Base-by-base conservation (phyloP, 2,113 vertebrate species). In the Lethenteron reissneri region DNA sequence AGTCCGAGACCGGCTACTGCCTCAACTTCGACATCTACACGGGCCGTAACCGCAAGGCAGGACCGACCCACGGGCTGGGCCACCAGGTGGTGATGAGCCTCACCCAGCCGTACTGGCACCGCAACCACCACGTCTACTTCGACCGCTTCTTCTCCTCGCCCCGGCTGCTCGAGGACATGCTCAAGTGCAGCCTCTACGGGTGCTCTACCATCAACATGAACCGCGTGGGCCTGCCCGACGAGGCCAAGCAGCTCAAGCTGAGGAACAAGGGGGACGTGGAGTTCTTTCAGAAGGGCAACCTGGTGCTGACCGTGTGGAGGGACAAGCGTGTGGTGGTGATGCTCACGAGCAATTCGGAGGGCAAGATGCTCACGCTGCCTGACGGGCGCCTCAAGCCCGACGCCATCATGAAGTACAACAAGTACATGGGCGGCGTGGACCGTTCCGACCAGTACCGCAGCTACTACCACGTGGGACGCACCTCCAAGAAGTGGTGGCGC, bases 401-500 rank as follows among this genome's bases (percentile, higher is more conserved):
- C 17, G 11, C 70, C 2, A 70, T 73, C 10, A 58, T 71, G 15
- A 58, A 58, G 12, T 73, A 73, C 12, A 73, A 70, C 57, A 70
- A 73, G 3, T 58, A 73, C 13, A 73, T 73, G 72, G 72, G 72
- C 3, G 72, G 72, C 2, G 72, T 73, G 14, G 72, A 73, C 12
- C 57, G 69, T 15, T 73, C 72, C 1, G 72, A 73, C 56, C 72
- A 73, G 5, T 58, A 70, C 56, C 69, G 72, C 10, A 73, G 72
- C 57, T 73, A 73, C 19, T 73, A 73, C 13, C 70, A 68, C 13
- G 72, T 73, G 4, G 72, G 72, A 8, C 72, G 72, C 19, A 56
- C 72, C 56, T 73, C 72, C 57, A 73, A 73, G 69, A 73, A 73
- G 57, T 73, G 72, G 72, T 73, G 72, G 72, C 25, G 72, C 8